These are phyloP conservation scores for Nomada lathburiana DNA, from an alignment of 2,888 invertebrate genomes.

Conservation along the genomic window DNA sequence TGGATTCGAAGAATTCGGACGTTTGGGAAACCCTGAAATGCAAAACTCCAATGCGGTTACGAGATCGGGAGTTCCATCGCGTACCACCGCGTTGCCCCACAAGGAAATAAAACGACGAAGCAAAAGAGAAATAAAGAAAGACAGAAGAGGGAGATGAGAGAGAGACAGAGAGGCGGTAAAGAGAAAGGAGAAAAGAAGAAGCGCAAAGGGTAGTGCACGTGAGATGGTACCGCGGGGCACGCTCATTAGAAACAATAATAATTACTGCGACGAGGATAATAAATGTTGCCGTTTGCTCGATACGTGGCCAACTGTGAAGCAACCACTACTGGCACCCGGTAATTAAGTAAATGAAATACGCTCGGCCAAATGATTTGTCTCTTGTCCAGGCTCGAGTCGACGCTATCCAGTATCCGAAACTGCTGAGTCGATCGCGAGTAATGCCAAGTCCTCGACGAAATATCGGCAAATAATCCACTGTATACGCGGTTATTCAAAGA, in stretches of 20 bases:
- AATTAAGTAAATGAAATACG: slow-evolving; percentile 58
- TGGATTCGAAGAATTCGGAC: slow-evolving; percentile 18
- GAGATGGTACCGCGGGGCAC: slow-evolving; percentile 59
- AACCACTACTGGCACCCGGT: slow-evolving; percentile 42
- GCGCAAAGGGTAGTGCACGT: slow-evolving; percentile 43
- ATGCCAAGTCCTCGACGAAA: not conserved
- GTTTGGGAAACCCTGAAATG: slow-evolving; percentile 58
- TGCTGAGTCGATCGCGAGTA: not conserved
- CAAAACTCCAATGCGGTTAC: slow-evolving; percentile 53
- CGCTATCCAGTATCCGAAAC: not conserved
- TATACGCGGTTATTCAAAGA: slow-evolving; percentile 15
- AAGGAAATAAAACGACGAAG: slow-evolving; percentile 39
- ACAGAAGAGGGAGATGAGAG: slow-evolving; percentile 1
- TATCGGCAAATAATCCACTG: not conserved
- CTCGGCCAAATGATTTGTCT: slow-evolving; percentile 31
- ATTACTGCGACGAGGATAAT: slow-evolving; percentile 63
- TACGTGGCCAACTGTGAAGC: slow-evolving; percentile 42
- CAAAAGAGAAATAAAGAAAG: slow-evolving; percentile 28
- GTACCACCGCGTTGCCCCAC: slow-evolving; percentile 61
- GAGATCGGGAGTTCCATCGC: slow-evolving; percentile 56
- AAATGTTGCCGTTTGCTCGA: slow-evolving; percentile 58
- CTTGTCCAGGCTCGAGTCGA: not conserved
- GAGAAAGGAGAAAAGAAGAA: slow-evolving; percentile 38
- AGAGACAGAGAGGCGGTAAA: not conserved
- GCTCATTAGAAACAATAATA: slow-evolving; percentile 73